Conservation (phyloP, 2,888 invertebrate genomes). For the Choristoneura rosaceana region DNA sequence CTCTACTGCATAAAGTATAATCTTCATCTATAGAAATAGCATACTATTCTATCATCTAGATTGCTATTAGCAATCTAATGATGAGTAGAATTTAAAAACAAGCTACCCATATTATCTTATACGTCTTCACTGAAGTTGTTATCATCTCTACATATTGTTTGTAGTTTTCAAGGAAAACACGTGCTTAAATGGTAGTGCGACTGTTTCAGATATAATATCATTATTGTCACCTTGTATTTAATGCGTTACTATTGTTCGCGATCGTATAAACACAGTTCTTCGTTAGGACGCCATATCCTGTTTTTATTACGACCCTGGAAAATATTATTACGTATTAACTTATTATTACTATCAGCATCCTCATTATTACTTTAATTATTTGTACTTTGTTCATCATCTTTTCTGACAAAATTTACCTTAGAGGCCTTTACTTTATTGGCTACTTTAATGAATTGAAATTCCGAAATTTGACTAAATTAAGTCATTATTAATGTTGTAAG, state of each 20-base stretch:
- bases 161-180: background rate
- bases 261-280: constrained; percentile 4
- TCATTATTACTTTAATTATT: background rate
- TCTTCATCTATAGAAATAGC: too few relatives aligned
- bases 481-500: too few relatives aligned
- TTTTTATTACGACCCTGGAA: constrained; percentile 1
- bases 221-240: constrained; percentile 8
- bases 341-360: background rate
- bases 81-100: background rate
- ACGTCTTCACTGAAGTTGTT: background rate
- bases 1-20: too few relatives aligned
- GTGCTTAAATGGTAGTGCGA: background rate
- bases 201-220: background rate
- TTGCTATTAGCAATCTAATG: too few relatives aligned
- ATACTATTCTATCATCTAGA: too few relatives aligned
- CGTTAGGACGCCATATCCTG: constrained; percentile 10
- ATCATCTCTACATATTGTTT: background rate
- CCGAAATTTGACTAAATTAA: too few relatives aligned
- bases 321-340: background rate
- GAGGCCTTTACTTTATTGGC: too few relatives aligned
- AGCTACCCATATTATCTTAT: background rate
- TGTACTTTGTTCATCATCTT: background rate
- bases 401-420: background rate
- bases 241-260: constrained; percentile 16
- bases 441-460: too few relatives aligned